Base-by-base conservation (phyloP, 2,113 vertebrate species). In the Lamprotornis superbus region DNA sequence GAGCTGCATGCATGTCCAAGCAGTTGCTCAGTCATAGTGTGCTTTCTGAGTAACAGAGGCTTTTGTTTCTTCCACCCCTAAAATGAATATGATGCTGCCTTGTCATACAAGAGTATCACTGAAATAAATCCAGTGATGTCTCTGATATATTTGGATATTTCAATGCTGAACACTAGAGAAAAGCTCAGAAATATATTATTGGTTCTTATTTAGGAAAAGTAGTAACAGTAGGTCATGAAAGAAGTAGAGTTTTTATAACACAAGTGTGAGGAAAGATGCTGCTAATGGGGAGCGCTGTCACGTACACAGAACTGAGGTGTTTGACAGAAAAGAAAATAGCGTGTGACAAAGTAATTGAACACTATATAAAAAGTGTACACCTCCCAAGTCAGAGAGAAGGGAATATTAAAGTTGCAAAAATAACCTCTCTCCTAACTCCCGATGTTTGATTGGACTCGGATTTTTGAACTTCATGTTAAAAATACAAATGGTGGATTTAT, bases 21-120 rank as follows among this genome's bases (percentile, higher is more conserved):
- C 1, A 5, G 50, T 49, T 4, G 0, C 40, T 79, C 15, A 2
- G 56, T 79, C 40, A 23, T 44, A 21, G n/a, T 1, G 1, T 40
- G 35, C 42, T 53, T 53, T 81, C 64, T 78, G 64, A 81, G 27
- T 42, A 89, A 37, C 47, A 12, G 4, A 4, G 46, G 13, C 5
- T 65, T 50, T 44, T 47, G 40, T 42, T 83, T 63, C 60, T 47
- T 64, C 52, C 42, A 35, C 46, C 15, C 86, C 21, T 59, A 44
- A 74, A 80, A 76, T 16, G 30, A 92, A 57, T 59, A n/a, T 39
- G 55, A 2, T 7, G 2, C 33, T 76, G 37, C 40, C 37, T 52
- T 69, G 16, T 30, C 63, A 30, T 42, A 55, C 2, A 25, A 30
- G 57, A 55, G 17, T 44, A 27, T 67, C 7, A 3, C 5, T 49